A percentile compares a stretch with the other conserved stretches of the same genome.
phyloP scores from a whole-genome alignment of 1,140 invertebrate species.

The Theocolax elegans region DNA sequence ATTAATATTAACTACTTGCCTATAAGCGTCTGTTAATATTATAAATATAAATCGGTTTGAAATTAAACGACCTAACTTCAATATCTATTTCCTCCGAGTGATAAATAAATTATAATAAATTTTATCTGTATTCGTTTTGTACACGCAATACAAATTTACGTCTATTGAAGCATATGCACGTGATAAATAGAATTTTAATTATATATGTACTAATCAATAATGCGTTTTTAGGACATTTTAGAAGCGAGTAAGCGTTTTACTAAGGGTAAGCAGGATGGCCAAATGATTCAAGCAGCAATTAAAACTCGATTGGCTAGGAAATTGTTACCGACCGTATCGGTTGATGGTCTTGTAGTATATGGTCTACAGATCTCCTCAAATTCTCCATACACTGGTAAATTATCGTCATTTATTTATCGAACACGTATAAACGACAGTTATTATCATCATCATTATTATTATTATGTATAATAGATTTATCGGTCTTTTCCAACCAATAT shows the following conservation, averaged over 20 bases:
- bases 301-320: conserved; percentile 72
- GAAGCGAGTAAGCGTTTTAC: conserved; percentile 64
- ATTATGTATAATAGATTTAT: not conserved
- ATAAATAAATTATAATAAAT: no score
- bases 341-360: conserved; percentile 78
- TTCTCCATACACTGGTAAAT: conserved; percentile 53
- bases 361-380: conserved; percentile 67
- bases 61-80: no score
- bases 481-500: not conserved
- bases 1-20: no score
- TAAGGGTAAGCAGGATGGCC: conserved; percentile 60
- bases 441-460: not conserved
- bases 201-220: conserved; percentile 5
- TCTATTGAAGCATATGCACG: no score
- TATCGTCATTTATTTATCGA: not conserved
- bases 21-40: no score
- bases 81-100: no score
- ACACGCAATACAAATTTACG: no score
- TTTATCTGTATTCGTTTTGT: no score
- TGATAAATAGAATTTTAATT: no score
- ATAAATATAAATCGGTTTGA: no score
- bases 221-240: conserved; percentile 60
- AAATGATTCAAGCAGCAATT: conserved; percentile 67
- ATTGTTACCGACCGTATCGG: conserved; percentile 73
- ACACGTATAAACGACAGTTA: not conserved